phyloP scores from a whole-genome alignment of 2,888 invertebrate species.

The Myathropa florea region DNA sequence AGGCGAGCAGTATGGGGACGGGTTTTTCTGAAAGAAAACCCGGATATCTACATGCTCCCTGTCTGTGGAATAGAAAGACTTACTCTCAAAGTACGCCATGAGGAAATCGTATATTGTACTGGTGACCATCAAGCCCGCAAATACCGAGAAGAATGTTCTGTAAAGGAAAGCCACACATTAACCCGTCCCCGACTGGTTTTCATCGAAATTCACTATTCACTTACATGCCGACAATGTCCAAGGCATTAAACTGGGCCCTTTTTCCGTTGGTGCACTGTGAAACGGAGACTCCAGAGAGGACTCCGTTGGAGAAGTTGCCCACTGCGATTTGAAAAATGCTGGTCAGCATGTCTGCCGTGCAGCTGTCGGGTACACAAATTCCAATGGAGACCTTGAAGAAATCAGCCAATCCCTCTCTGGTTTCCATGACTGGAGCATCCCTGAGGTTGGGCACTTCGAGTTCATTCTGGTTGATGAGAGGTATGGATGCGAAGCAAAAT shows the following conservation, averaged over 20 bases:
- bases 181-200: no score
- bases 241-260: background rate
- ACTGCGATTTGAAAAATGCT: slow-evolving; percentile 19
- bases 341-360: slow-evolving; percentile 28
- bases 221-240: slow-evolving; percentile 27
- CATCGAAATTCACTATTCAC: no score
- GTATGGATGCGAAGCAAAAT: slow-evolving; percentile 73
- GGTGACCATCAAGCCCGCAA: background rate
- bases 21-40: slow-evolving; percentile 23
- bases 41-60: background rate
- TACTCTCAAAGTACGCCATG: background rate
- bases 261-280: background rate
- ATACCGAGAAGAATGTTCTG: slow-evolving; percentile 15
- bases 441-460: background rate
- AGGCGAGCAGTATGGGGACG: background rate
- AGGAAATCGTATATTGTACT: slow-evolving; percentile 15
- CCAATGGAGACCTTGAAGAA: slow-evolving; percentile 15
- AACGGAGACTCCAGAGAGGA: background rate
- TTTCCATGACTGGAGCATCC: no score
- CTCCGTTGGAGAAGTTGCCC: slow-evolving; percentile 8
- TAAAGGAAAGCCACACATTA: background rate
- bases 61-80: background rate
- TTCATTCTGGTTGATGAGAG: background rate
- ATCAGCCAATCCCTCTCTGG: background rate
- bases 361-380: slow-evolving; percentile 66